Conservation (phyloP, 1,140 invertebrate species). For the Bombus balteatus region DNA sequence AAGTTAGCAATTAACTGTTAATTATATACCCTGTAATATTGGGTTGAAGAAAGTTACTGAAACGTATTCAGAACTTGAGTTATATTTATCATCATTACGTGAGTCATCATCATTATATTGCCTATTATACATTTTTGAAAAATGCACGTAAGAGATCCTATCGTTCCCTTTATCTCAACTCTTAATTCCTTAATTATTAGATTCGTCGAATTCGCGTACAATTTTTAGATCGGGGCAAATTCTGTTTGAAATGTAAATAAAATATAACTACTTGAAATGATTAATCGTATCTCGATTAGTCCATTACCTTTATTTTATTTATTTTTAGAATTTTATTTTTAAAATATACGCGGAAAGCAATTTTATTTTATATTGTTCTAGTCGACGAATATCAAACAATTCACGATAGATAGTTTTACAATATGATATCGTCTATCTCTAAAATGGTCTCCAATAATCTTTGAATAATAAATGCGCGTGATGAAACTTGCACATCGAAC, state of each 20-base stretch:
- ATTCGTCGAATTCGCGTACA: not conserved
- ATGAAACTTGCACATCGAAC: not conserved
- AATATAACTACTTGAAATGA: not conserved
- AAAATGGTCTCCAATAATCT: not conserved
- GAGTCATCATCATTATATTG: not conserved
- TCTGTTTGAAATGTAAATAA: not conserved
- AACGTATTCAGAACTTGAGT: not conserved
- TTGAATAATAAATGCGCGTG: not conserved
- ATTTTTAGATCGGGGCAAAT: not conserved
- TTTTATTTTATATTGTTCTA: not conserved
- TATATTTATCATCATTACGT: not conserved
- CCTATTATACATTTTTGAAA: not conserved
- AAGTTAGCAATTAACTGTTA: no score
- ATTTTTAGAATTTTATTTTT: no score
- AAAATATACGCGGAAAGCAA: not conserved
- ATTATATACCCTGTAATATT: no score
- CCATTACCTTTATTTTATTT: not conserved
- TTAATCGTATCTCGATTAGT: not conserved
- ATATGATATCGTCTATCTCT: not conserved
- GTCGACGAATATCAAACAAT: not conserved
- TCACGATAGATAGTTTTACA: not conserved
- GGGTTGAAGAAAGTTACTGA: not conserved
- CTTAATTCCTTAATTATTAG: not conserved
- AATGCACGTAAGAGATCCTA: not conserved
- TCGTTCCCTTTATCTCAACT: not conserved